Evolutionary conservation across 30 jellyfish, hydroid and myxozoan species (phyloP), one percentile per base, ranked within the genome.

Genomic region (Pelagia noctiluca): DNA sequence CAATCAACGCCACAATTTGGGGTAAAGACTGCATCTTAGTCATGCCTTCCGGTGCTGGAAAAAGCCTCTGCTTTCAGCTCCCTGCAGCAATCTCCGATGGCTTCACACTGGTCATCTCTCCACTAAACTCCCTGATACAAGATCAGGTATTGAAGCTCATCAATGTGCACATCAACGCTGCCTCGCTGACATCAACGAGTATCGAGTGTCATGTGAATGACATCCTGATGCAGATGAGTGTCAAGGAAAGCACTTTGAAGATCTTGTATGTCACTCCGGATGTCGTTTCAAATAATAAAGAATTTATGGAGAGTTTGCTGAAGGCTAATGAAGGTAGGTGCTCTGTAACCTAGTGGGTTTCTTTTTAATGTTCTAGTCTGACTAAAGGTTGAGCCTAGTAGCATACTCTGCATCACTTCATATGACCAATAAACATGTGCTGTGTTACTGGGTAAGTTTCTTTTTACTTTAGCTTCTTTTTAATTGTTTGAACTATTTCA

Each of bases 31-130:
- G 98, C 76, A 53, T 93, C 16, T 35, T 88, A 37, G 34, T 93
- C 31, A 86, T 93, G 97, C 98, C 98, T 19, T 83, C 98, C 12
- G 98, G 98, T 0, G 97, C 96, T 16, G 98, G 98, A 54, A 93
- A 93, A 63, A 87, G 97, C 63, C 47, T 93, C 11, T 93, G 98
- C 63, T 93, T 80, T 71, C 98, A 93, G 76, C 78, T 93, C 0
- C 97, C 98, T 22, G 96, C 98, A 2, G 87, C 83, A 4, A 37
- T 87, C 38, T 73, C 96, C 12, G 62, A 69, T n/a, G 93, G 93
- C 26, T 36, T 83, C 30, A 83, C 87, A 1, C 35, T 83, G 78
- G 98, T 93, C 0, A 84, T 93, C 13, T 79, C 98, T 1, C 98
- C 98, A 24, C 77, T 93, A 28, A 36, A 87, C 0, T 87, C 98